These are phyloP conservation scores for Podarcis siculus DNA, from an alignment of 2,797 vertebrate genomes.

Conservation along the genomic window DNA sequence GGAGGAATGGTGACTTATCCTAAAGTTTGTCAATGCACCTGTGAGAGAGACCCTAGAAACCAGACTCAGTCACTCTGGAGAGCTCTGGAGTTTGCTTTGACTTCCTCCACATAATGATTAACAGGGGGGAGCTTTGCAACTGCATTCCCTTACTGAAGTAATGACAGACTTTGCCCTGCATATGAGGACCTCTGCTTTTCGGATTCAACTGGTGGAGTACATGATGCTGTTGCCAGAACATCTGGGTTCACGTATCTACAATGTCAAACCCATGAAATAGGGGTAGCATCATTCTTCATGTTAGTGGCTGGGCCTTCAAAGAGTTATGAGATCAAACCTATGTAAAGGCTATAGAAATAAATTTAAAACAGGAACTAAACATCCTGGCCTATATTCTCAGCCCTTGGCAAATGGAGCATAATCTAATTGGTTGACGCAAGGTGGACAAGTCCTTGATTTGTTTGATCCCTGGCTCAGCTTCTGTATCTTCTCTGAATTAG, in stretches of 20 bases:
- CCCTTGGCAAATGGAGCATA: neutral
- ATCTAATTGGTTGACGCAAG: neutral
- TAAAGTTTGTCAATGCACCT: neutral
- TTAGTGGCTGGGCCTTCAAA: neutral
- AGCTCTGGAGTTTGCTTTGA: neutral
- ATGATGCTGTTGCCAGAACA: neutral
- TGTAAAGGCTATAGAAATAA: neutral
- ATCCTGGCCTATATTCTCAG: neutral
- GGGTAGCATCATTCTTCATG: neutral
- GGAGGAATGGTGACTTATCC: neutral
- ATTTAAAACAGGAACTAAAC: neutral
- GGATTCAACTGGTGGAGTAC: neutral
- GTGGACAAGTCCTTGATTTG: neutral
- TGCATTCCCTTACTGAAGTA: slow-evolving; percentile 2
- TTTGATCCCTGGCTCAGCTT: neutral
- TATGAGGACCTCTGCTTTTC: neutral
- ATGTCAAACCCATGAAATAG: neutral
- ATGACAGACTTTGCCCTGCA: neutral
- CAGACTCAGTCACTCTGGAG: neutral
- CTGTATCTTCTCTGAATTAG: neutral
- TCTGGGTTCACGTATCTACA: neutral
- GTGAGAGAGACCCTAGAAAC: neutral
- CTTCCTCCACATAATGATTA: slow-evolving; percentile 2
- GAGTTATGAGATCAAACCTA: neutral
- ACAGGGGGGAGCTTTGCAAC: slow-evolving; percentile 1